Evolutionary conservation across 1,140 invertebrate species (phyloP).

Genomic region (Phymastichus coffea): DNA sequence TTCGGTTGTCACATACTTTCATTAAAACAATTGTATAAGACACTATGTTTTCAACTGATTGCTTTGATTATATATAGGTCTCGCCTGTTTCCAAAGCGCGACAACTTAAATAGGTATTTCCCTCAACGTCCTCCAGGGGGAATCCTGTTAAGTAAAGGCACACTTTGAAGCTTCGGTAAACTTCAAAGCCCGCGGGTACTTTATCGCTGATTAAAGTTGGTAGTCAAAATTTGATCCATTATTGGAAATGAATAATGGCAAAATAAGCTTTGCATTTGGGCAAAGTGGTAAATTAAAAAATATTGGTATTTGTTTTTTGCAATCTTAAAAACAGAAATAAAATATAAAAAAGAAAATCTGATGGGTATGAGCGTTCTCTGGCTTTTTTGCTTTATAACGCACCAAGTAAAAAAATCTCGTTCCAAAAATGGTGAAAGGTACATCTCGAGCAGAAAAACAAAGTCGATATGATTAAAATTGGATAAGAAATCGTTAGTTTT

Average conservation of each 20-base stretch:
- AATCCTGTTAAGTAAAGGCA: neutral
- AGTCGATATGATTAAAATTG: constrained; percentile 9
- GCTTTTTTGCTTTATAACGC: no score
- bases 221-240: neutral
- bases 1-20: no score
- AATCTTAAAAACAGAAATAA: no score
- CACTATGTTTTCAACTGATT: no score
- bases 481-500: neutral
- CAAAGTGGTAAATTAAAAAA: no score
- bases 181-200: neutral
- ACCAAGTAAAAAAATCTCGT: neutral
- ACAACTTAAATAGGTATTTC: neutral
- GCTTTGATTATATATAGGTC: neutral
- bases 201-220: neutral
- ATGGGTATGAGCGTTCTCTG: no score
- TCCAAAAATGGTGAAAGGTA: neutral
- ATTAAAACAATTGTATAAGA: no score
- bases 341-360: no score
- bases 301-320: no score
- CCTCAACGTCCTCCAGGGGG: neutral
- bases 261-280: no score
- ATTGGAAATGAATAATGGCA: no score
- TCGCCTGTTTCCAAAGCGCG: neutral
- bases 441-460: neutral
- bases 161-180: neutral